These are phyloP conservation scores for Pseudorectes ferrugineus DNA, from an alignment of 2,113 vertebrate species.

Conservation along the genomic window DNA sequence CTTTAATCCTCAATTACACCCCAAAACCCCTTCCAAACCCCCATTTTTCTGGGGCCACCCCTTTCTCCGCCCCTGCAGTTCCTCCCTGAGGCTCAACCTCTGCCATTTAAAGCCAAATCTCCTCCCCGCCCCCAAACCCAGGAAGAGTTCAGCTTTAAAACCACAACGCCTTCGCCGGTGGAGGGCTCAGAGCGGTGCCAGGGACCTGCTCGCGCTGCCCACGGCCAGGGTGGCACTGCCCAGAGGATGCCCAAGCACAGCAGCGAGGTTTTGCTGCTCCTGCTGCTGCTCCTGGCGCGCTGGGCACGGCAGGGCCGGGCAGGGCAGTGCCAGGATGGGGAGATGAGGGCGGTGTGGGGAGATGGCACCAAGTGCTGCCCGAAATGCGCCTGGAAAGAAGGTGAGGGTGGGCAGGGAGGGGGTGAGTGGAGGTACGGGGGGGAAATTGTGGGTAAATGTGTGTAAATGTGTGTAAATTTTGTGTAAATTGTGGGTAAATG, in stretches of 20 bases:
- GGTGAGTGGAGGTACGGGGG: too few relatives aligned
- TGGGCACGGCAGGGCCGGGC: not conserved
- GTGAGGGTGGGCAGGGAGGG: too few relatives aligned
- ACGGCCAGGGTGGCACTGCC: not conserved
- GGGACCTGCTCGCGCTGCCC: not conserved
- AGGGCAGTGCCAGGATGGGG: not conserved
- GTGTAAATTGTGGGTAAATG: too few relatives aligned
- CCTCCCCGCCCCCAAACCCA: not conserved
- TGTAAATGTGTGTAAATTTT: too few relatives aligned
- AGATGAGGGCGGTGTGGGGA: not conserved
- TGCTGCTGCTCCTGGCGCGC: not conserved
- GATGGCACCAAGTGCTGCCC: not conserved
- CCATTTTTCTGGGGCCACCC: not conserved
- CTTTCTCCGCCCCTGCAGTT: not conserved
- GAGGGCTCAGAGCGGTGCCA: not conserved
- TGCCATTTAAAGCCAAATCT: not conserved
- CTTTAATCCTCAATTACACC: not conserved
- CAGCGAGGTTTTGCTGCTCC: not conserved
- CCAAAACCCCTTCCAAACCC: not conserved
- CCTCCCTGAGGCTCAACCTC: not conserved
- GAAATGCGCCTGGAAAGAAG: not conserved
- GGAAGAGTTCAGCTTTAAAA: not conserved
- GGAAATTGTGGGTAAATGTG: too few relatives aligned
- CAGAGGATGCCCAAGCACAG: not conserved
- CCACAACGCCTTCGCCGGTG: not conserved